Evolutionary conservation across 1,140 invertebrate species (phyloP).

Genomic region (Anadara kagoshimensis): DNA sequence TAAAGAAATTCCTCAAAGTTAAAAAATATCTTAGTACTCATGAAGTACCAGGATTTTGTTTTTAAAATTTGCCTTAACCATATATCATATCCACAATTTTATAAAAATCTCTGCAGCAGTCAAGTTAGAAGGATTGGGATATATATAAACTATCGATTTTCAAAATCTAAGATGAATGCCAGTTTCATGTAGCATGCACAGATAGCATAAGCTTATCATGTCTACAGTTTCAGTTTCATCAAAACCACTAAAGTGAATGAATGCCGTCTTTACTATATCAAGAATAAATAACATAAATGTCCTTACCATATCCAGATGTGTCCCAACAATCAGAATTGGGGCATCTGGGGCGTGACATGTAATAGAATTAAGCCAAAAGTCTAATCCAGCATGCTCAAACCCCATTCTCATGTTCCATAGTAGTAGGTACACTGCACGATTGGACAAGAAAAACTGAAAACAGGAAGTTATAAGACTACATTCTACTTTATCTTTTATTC

Average conservation of each 20-base stretch:
- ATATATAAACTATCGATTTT: no score
- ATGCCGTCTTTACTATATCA: not conserved
- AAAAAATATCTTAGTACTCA: no score
- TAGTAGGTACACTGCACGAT: constrained; percentile 70
- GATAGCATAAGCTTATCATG: no score
- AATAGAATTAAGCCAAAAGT: constrained; percentile 71
- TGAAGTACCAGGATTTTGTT: no score
- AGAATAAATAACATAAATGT: not conserved
- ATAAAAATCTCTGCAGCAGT: no score
- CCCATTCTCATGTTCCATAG: constrained; percentile 73
- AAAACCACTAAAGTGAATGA: not conserved
- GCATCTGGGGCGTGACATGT: constrained; percentile 70
- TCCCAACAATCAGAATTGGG: constrained; percentile 70
- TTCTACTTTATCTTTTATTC: not conserved
- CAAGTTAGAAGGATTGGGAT: no score
- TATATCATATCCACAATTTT: no score
- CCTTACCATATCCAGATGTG: constrained; percentile 68
- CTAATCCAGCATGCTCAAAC: constrained; percentile 67
- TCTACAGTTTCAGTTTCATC: no score
- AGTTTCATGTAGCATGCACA: no score
- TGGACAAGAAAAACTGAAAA: constrained; percentile 70
- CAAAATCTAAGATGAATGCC: no score
- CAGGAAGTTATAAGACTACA: constrained; percentile 1
- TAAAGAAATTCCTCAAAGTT: no score
- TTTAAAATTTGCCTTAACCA: no score